Conservation (phyloP, 2,113 vertebrate genomes). For the Numida meleagris region DNA sequence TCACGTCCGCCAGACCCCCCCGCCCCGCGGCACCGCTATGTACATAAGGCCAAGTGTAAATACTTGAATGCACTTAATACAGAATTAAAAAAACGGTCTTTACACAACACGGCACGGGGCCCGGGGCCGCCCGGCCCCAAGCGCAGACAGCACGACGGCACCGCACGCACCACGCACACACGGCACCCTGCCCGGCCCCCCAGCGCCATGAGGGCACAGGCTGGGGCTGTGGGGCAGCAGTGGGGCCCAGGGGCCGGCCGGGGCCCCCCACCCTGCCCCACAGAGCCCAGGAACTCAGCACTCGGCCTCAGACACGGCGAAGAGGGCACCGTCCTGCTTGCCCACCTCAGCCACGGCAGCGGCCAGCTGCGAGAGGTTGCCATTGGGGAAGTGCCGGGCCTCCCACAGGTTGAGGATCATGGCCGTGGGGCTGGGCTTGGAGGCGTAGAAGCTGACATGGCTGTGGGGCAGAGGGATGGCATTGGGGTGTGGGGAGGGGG, state of each 20-base stretch:
- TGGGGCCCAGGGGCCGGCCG: neutral
- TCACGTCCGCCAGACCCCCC: slow-evolving; percentile 82
- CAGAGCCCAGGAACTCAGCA: slow-evolving; percentile 78
- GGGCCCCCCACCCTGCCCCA: neutral
- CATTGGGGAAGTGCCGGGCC: slow-evolving; percentile 94
- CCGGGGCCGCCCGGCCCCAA: slow-evolving; percentile 61
- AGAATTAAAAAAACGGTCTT: slow-evolving; percentile 85
- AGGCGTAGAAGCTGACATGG: slow-evolving; percentile 97
- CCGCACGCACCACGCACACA: slow-evolving; percentile 81
- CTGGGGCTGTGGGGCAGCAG: neutral
- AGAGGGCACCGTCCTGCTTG: slow-evolving; percentile 95
- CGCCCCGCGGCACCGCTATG: slow-evolving; percentile 79
- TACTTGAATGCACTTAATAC: slow-evolving; percentile 86
- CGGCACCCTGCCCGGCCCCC: slow-evolving; percentile 48
- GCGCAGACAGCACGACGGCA: slow-evolving; percentile 76
- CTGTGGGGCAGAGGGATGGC: slow-evolving; percentile 63
- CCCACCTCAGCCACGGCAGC: slow-evolving; percentile 95
- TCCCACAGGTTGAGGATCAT: slow-evolving; percentile 99
- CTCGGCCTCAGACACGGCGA: slow-evolving; percentile 94
- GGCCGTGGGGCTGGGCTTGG: slow-evolving; percentile 95
- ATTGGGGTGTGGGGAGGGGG: neutral
- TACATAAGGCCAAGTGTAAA: slow-evolving; percentile 90
- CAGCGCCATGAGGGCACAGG: neutral
- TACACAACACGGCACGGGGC: slow-evolving; percentile 75
- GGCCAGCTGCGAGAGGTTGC: slow-evolving; percentile 97